These are phyloP conservation scores for Mesochorus sp. DNA, from an alignment of 2,888 invertebrate genomes.

Conservation along the genomic window DNA sequence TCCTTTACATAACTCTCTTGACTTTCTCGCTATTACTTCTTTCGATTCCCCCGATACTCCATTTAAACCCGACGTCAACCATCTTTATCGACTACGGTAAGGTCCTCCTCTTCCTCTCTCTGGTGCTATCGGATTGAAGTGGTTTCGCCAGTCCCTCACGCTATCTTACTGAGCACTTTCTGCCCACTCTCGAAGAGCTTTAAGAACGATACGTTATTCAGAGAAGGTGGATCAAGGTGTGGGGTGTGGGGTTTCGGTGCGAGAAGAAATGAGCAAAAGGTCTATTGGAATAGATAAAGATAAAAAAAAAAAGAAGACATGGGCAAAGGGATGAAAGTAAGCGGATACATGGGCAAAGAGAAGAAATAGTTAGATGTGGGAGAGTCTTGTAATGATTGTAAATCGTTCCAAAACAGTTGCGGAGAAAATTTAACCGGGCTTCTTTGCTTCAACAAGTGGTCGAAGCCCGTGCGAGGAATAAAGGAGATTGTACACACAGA, in stretches of 20 bases:
- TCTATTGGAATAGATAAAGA: conserved; percentile 17
- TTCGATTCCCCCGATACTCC: conserved; percentile 37
- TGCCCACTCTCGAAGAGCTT: conserved; percentile 28
- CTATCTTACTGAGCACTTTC: conserved; percentile 50
- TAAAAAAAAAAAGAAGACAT: conserved; percentile 1
- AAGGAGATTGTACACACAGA: neutral
- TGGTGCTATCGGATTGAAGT: conserved; percentile 45
- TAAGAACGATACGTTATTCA: conserved; percentile 56
- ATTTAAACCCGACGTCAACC: conserved; percentile 37
- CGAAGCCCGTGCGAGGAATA: conserved; percentile 12
- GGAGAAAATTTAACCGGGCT: conserved; percentile 42
- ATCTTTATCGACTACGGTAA: conserved; percentile 41
- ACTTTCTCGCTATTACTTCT: neutral
- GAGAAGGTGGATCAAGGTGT: conserved; percentile 37
- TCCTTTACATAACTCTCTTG: neutral
- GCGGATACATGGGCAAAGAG: neutral
- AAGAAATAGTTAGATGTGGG: conserved; percentile 1
- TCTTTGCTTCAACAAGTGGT: conserved; percentile 58
- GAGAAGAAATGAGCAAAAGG: conserved; percentile 32
- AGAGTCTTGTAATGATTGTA: conserved; percentile 58
- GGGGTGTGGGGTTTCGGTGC: conserved; percentile 8
- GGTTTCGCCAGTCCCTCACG: conserved; percentile 24
- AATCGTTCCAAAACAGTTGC: conserved; percentile 52
- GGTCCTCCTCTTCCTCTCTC: neutral
- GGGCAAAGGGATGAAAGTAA: neutral